phyloP scores from a whole-genome alignment of 2,888 invertebrate species.

The Ichneumoninae sp. region DNA sequence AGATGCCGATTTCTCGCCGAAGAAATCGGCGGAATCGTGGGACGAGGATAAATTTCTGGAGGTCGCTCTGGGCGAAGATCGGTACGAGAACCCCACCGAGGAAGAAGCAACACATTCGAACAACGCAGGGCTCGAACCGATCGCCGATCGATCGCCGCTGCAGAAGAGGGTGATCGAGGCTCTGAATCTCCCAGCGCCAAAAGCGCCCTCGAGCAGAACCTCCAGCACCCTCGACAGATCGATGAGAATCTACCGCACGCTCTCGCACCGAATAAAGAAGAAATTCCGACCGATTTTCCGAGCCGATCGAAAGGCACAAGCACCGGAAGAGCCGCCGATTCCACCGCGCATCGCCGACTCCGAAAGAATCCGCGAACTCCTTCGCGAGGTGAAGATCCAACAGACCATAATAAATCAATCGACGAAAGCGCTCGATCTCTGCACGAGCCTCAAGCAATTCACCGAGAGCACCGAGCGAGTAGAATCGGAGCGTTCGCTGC shows the following conservation, averaged over 20 bases:
- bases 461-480: slow-evolving; percentile 84
- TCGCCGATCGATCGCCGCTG: slow-evolving; percentile 66
- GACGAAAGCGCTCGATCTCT: slow-evolving; percentile 84
- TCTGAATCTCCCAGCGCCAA: slow-evolving; percentile 41
- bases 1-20: not conserved
- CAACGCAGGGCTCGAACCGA: slow-evolving; percentile 65
- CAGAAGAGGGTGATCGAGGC: slow-evolving; percentile 36
- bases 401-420: slow-evolving; percentile 81
- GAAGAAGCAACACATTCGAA: slow-evolving; percentile 47
- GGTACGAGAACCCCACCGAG: not conserved
- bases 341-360: not conserved
- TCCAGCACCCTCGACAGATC: slow-evolving; percentile 68
- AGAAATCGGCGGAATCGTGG: slow-evolving; percentile 24
- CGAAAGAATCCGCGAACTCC: slow-evolving; percentile 70
- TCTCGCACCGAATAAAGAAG: slow-evolving; percentile 71
- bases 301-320: not conserved
- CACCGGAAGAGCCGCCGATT: not conserved
- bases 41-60: slow-evolving; percentile 73
- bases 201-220: slow-evolving; percentile 40
- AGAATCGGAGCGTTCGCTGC: slow-evolving; percentile 85
- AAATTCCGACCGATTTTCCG: slow-evolving; percentile 37
- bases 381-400: slow-evolving; percentile 72
- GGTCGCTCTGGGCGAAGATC: slow-evolving; percentile 73
- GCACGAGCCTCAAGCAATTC: slow-evolving; percentile 84
- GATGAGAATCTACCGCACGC: slow-evolving; percentile 68